Evolutionary conservation across 2,888 invertebrate genomes (phyloP), one percentile per base, ranked within the genome.

Genomic region (Oxycera nigricornis): DNA sequence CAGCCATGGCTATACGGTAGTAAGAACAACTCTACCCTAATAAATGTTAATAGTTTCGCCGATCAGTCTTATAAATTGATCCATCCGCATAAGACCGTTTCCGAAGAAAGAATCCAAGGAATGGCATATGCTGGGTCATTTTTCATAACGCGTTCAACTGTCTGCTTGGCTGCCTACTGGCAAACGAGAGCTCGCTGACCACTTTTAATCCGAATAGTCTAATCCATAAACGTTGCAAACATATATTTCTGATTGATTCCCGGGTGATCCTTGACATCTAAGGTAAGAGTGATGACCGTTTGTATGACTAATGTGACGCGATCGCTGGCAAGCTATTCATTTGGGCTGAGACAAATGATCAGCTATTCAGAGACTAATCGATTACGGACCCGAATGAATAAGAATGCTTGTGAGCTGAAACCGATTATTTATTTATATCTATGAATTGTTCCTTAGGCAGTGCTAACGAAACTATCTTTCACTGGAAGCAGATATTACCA

Each of bases 221-320:
- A 59, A 59, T 59, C 59, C 59, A 22, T 28, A 59, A 59, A 30
- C 30, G 59, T 59, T 28, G 2, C 14, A 14, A 24, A 46, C 26
- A 67, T 67, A 24, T 39, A 1, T 22, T 46, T 67, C 72, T 74
- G 74, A 74, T 74, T 74, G 74, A 74, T 74, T 74, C 70, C 70
- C 65, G 72, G 74, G 74, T 74, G 74, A 74, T 74, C 74, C 72
- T 31, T 67, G 67, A 67, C 67, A 67, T 67, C 41, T 67, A 26
- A 14, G 67, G 24, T 7, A 39, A 41, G 67, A 41, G 26, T 67
- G 41, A 67, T 67, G 67, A 67, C 41, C 67, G 26, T 41, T 39
- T 26, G 41, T n/a, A 35, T 62, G 62, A 62, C 17, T 55, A 55
- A 55, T 55, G 55, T 30, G 30, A 59, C 22, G 28, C 59, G 59